phyloP scores from a whole-genome alignment of 1,140 invertebrate genomes.

The Aphelenchoides avenae region DNA sequence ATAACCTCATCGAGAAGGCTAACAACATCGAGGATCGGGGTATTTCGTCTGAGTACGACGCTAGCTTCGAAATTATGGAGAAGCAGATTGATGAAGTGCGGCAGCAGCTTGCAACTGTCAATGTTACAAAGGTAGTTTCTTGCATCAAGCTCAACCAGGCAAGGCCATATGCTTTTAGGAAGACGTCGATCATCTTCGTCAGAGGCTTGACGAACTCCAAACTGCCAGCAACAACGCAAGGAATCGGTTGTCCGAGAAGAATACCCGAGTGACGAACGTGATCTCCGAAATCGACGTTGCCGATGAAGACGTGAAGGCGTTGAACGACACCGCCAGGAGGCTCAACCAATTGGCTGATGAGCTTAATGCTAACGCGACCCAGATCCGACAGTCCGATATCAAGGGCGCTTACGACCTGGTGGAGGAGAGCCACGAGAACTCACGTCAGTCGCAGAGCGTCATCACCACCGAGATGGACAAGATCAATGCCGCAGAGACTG shows the following conservation, averaged over 20 bases:
- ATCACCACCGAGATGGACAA: constrained; percentile 32
- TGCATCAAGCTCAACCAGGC: constrained; percentile 1
- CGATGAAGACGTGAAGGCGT: constrained; percentile 26
- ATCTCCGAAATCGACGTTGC: constrained; percentile 46
- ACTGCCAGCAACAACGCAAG: constrained; percentile 35
- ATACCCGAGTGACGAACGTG: constrained; percentile 40
- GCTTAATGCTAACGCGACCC: constrained; percentile 41
- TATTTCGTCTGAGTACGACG: constrained; percentile 57
- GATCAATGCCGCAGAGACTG: constrained; percentile 33
- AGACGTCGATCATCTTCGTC: constrained; percentile 33
- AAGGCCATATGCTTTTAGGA: constrained; percentile 27
- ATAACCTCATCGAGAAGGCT: constrained; percentile 44
- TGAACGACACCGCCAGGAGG: constrained; percentile 39
- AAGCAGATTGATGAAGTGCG: constrained; percentile 39
- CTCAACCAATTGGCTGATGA: constrained; percentile 43
- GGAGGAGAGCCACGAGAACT: constrained; percentile 38
- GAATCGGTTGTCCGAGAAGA: constrained; percentile 37
- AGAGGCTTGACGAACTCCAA: constrained; percentile 35
- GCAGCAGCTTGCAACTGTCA: constrained; percentile 46
- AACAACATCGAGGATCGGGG: constrained; percentile 60
- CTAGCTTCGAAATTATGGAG: constrained; percentile 53
- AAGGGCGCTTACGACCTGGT: constrained; percentile 58
- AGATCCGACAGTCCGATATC: constrained; percentile 51
- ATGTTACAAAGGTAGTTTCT: constrained; percentile 50
- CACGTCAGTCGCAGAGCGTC: constrained; percentile 30